Base-by-base conservation (phyloP, 2,888 invertebrate species). In the Drosophila dives region DNA sequence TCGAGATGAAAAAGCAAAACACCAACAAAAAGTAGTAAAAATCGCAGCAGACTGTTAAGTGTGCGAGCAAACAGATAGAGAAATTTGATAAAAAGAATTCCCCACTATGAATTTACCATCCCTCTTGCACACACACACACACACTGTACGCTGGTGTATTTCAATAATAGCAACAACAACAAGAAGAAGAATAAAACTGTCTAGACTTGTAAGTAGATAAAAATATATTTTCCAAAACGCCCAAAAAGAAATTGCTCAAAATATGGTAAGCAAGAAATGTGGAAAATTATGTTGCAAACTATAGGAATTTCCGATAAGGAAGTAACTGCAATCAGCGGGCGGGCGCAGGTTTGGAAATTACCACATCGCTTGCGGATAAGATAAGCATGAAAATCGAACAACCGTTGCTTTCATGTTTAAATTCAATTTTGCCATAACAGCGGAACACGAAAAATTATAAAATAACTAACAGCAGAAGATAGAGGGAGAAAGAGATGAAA, bases 181-280 rank as follows among this genome's bases (percentile, higher is more conserved):
- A 50, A 36, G 48, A 64, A 68, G 56, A 73, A 38, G 32, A 55
- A 50, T 56, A 64, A 68, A 72, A 64, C 42, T 65, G 83, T 83
- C 84, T 84, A 84, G 84, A 89, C 84, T 70, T 72, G 74, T 64
- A 85, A 84, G 82, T 62, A 81, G 89, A 89, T 86, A 66, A 78
- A 84, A 86, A 84, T 82, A 87, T 77, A 38, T 72, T 29, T 69
- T 45, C 58, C 61, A 63, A 54, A 23, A 23, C 15, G 72, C 17
- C 32, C n/a, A 66, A 55, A 61, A 53, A 42, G 42, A 65, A 64
- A 80, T 49, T 65, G 64, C 64, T 72, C 33, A 75, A 69, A 60
- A n/a, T 53, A 34, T 64, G 59, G 8, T 62, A 17, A 63, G 66
- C 58, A 72, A 75, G 73, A 75, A 72, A 55, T 15, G 54, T 66